A percentile compares a stretch with the other conserved stretches of the same genome.
Conservation (phyloP, 2,888 invertebrate species). For the Xiphydria camelus region DNA sequence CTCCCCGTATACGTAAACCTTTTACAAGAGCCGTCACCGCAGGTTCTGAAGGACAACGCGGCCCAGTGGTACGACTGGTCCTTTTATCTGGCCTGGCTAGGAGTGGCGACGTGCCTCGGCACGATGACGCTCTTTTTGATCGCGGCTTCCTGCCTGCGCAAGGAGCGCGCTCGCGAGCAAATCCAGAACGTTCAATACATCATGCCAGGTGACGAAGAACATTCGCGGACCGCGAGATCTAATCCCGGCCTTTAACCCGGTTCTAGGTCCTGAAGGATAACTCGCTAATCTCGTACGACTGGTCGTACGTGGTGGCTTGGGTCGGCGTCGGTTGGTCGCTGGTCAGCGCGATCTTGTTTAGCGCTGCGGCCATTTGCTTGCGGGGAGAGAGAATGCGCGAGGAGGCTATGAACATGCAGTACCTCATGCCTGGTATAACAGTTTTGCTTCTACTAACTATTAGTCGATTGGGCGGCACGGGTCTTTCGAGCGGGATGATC, state of each 20-base stretch:
- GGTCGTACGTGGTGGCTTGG: conserved; percentile 98
- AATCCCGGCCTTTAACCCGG: conserved; percentile 11
- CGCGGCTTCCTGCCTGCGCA: conserved; percentile 76
- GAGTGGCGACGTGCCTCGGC: conserved; percentile 75
- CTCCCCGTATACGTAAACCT: not conserved
- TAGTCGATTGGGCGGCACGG: too few species aligned
- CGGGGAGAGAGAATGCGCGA: conserved; percentile 91
- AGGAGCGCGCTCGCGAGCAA: conserved; percentile 74
- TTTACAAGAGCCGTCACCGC: too few species aligned
- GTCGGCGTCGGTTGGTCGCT: conserved; percentile 92
- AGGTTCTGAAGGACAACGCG: conserved; percentile 75
- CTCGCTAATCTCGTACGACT: conserved; percentile 86
- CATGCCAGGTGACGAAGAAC: conserved; percentile 79
- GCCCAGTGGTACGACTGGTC: conserved; percentile 83
- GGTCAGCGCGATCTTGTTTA: conserved; percentile 88
- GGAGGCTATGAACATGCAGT: conserved; percentile 96
- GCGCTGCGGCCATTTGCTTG: conserved; percentile 92
- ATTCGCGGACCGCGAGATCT: conserved; percentile 4
- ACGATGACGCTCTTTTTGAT: conserved; percentile 79
- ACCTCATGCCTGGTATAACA: conserved; percentile 94
- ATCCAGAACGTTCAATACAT: conserved; percentile 84
- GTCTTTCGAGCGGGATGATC: too few species aligned
- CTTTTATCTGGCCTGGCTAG: conserved; percentile 82
- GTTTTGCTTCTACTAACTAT: conserved; percentile 47
- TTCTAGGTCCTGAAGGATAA: conserved; percentile 82